Percentiles rank a stretch among this genome's conserved stretches.
Conservation (phyloP, 2,797 vertebrate genomes). For the Pelochelys cantorii region DNA sequence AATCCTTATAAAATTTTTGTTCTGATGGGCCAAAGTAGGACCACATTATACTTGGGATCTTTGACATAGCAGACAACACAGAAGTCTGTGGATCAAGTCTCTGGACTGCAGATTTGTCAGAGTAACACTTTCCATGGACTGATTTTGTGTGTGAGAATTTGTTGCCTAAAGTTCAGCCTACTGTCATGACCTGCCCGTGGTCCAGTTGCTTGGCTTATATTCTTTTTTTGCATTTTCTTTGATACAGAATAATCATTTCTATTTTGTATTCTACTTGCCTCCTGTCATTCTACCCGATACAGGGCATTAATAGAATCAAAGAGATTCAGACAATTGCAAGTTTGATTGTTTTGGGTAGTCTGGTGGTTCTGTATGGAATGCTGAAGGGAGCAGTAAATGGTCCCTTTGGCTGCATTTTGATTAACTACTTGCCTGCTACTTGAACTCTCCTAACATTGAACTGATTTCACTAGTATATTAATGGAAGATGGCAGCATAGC, state of each 20-base stretch:
- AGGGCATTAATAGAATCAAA: background rate
- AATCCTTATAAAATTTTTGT: background rate
- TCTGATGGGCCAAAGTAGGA: background rate
- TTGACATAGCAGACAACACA: background rate
- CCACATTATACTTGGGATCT: background rate
- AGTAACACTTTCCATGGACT: background rate
- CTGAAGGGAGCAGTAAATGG: slow-evolving; percentile 48
- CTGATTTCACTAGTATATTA: slow-evolving; percentile 55
- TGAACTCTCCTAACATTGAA: slow-evolving; percentile 57
- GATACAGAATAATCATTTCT: background rate
- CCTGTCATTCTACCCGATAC: background rate
- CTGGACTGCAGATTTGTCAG: background rate
- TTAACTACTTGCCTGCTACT: slow-evolving; percentile 59
- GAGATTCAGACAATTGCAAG: background rate
- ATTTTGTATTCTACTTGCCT: background rate
- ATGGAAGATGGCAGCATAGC: slow-evolving; percentile 57
- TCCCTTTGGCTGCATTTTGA: slow-evolving; percentile 62
- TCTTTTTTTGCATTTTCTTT: background rate
- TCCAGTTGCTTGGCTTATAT: background rate
- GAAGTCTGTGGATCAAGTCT: background rate
- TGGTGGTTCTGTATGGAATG: slow-evolving; percentile 20
- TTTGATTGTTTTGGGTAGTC: background rate
- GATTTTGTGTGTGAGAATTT: fast-evolving
- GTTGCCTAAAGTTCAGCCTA: background rate
- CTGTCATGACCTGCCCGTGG: background rate